A percentile compares a stretch with the other conserved stretches of the same genome.
phyloP scores from a whole-genome alignment of 1,140 invertebrate genomes.

The Pectinophora gossypiella region DNA sequence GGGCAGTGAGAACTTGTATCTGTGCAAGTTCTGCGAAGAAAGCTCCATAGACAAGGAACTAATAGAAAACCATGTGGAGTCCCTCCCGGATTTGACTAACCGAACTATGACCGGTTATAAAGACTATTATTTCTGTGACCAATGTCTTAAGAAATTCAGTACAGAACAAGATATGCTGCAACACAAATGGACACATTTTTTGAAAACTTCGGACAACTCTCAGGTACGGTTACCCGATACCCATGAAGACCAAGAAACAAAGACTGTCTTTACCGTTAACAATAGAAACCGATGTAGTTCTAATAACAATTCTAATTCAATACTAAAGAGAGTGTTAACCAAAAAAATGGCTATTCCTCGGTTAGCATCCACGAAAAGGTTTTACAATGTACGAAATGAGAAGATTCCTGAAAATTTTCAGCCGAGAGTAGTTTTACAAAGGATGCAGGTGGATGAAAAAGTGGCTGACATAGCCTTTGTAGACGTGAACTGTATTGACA shows the following conservation, averaged over 20 bases:
- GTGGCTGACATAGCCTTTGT: too few species aligned
- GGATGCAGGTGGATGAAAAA: background rate
- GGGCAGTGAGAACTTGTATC: conserved; percentile 33
- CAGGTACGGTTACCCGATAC: conserved; percentile 14
- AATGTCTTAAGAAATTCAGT: conserved; percentile 46
- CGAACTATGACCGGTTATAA: conserved; percentile 41
- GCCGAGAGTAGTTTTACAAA: conserved; percentile 40
- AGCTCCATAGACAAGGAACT: conserved; percentile 31
- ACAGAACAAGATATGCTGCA: conserved; percentile 46
- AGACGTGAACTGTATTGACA: too few species aligned
- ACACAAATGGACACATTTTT: conserved; percentile 56
- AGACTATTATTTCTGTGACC: conserved; percentile 55
- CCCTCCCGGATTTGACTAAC: conserved; percentile 42
- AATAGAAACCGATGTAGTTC: too few species aligned
- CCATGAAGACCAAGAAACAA: conserved; percentile 13
- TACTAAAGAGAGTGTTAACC: too few species aligned
- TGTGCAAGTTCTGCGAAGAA: conserved; percentile 54
- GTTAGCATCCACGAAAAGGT: too few species aligned
- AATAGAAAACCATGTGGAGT: conserved; percentile 37
- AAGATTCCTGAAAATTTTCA: conserved; percentile 8
- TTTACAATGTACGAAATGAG: conserved; percentile 1
- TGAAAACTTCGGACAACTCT: conserved; percentile 34
- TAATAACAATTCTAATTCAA: too few species aligned
- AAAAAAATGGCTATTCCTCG: too few species aligned
- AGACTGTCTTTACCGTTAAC: conserved; percentile 34